These are phyloP conservation scores for Palythoa heliodiscus DNA, from an alignment of 92 coral and sea anemone genomes.

Conservation along the genomic window DNA sequence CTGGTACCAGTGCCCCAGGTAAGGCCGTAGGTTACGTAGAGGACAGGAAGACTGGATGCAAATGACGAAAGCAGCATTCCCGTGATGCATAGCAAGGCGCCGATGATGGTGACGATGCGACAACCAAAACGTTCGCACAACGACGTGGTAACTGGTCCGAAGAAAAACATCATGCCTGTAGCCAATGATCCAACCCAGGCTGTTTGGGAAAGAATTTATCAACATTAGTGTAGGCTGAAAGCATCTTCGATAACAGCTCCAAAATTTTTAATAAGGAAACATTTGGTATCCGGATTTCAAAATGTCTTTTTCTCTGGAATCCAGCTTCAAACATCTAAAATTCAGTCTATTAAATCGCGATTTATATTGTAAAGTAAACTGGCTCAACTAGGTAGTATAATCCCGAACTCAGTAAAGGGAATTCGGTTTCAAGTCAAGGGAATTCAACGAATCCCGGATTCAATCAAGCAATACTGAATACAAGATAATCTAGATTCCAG, in stretches of 20 bases:
- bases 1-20: slow-evolving; percentile 92
- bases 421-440: too few species aligned
- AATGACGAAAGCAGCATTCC: slow-evolving; percentile 79
- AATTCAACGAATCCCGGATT: too few species aligned
- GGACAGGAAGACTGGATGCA: slow-evolving; percentile 71
- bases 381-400: too few species aligned
- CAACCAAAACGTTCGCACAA: slow-evolving; percentile 87
- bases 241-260: background rate
- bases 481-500: too few species aligned
- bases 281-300: too few species aligned
- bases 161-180: slow-evolving; percentile 89
- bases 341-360: too few species aligned
- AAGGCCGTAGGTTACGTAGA: slow-evolving; percentile 82
- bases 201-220: slow-evolving; percentile 7
- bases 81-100: slow-evolving; percentile 70
- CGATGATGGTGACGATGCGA: slow-evolving; percentile 77
- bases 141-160: slow-evolving; percentile 85
- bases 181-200: slow-evolving; percentile 93
- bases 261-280: too few species aligned
- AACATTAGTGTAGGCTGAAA: background rate
- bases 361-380: too few species aligned
- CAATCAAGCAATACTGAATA: too few species aligned
- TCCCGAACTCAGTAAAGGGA: too few species aligned
- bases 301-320: too few species aligned
- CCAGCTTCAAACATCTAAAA: too few species aligned